A percentile compares a stretch with the other conserved stretches of the same genome.
Evolutionary conservation across 2,888 invertebrate species (phyloP).

Genomic region (Drosophila neotestacea): DNA sequence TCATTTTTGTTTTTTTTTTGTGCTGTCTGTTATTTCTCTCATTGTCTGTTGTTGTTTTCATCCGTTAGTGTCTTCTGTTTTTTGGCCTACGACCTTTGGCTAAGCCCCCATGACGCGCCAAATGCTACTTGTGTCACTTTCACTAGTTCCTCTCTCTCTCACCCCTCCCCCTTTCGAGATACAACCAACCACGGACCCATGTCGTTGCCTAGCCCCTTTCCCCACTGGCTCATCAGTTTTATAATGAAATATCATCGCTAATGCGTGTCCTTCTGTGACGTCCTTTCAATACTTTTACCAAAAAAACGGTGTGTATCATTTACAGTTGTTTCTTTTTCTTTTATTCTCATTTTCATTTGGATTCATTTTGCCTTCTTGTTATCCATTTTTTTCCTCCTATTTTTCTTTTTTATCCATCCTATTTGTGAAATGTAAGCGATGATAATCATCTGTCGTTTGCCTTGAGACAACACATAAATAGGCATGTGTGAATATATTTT

Average conservation of each 20-base stretch:
- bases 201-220: not conserved
- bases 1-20: conserved; percentile 47
- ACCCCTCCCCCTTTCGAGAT: not conserved
- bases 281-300: conserved; percentile 58
- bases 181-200: not conserved
- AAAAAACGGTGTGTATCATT: conserved; percentile 46
- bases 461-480: conserved; percentile 30
- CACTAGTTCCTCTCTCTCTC: not conserved
- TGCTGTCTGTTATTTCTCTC: conserved; percentile 9
- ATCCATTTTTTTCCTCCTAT: conserved; percentile 1
- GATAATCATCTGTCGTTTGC: conserved; percentile 52
- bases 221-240: conserved; percentile 32
- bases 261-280: conserved; percentile 61
- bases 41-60: conserved; percentile 29
- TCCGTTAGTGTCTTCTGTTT: conserved; percentile 39
- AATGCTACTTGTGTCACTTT: conserved; percentile 46
- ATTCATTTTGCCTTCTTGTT: conserved; percentile 18
- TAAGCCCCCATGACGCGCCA: conserved; percentile 51
- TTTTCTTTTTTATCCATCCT: not conserved
- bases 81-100: conserved; percentile 57
- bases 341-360: conserved; percentile 4
- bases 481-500: conserved; percentile 32
- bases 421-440: conserved; percentile 55
- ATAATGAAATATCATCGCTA: conserved; percentile 61
- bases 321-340: conserved; percentile 31